A percentile compares a stretch with the other conserved stretches of the same genome.
Conservation (phyloP, 2,888 invertebrate species). For the Tetheella fluctuosa region DNA sequence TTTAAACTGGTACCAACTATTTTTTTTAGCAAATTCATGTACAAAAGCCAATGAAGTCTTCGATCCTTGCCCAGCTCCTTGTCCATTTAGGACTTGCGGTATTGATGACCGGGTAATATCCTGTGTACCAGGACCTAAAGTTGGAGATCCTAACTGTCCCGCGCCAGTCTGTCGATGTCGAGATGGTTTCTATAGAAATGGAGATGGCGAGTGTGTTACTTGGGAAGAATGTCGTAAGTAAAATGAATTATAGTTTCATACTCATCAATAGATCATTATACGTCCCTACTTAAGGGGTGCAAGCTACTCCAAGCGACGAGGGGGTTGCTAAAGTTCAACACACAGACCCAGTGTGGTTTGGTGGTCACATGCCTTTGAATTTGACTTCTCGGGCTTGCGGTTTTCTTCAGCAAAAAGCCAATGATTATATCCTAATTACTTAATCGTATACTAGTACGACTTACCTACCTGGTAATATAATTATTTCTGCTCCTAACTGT, state of each 20-base stretch:
- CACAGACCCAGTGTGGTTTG: too few relatives aligned
- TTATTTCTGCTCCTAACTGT: too few relatives aligned
- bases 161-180: conserved; percentile 10
- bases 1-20: neutral
- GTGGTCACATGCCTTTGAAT: too few relatives aligned
- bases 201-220: conserved; percentile 10
- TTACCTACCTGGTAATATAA: too few relatives aligned
- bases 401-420: too few relatives aligned
- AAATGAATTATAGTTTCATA: neutral
- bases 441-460: too few relatives aligned
- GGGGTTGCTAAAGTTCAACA: too few relatives aligned
- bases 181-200: conserved; percentile 20
- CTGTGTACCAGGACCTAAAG: neutral
- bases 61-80: neutral
- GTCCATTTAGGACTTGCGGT: conserved; percentile 12
- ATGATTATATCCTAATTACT: too few relatives aligned
- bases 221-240: conserved; percentile 7
- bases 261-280: neutral
- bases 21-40: neutral
- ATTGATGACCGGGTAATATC: neutral
- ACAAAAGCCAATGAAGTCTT: conserved; percentile 2
- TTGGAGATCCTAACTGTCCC: neutral
- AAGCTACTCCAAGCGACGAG: too few relatives aligned
- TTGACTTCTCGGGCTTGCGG: neutral
- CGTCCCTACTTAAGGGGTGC: too few relatives aligned